A percentile compares a stretch with the other conserved stretches of the same genome.
Conservation (phyloP, 1,140 invertebrate genomes). For the Megalopta genalis region DNA sequence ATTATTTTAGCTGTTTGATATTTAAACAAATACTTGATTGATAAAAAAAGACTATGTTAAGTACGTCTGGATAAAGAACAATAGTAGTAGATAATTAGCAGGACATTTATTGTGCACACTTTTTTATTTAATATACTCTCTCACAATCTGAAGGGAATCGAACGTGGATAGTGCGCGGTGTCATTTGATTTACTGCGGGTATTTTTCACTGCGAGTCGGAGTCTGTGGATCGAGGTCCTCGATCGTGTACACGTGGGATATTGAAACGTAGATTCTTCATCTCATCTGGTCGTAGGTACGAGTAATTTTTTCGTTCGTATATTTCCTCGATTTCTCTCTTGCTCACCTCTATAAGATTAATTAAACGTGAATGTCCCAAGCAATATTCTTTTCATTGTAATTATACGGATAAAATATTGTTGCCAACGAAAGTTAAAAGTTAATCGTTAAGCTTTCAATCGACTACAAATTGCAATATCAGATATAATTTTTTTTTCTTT, state of each 20-base stretch:
- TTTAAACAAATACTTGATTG: too few species aligned
- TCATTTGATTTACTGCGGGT: neutral
- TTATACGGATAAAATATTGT: too few species aligned
- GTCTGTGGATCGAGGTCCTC: neutral
- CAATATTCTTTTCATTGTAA: too few species aligned
- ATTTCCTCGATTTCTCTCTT: conserved; percentile 53
- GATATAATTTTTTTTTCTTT: too few species aligned
- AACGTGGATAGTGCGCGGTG: neutral
- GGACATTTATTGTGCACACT: neutral
- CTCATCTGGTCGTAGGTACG: conserved; percentile 55
- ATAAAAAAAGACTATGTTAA: too few species aligned
- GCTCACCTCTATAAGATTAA: conserved; percentile 34
- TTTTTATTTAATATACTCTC: neutral
- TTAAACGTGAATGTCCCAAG: too few species aligned
- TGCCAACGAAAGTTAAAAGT: too few species aligned
- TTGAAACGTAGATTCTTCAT: conserved; percentile 44
- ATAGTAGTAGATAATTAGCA: neutral
- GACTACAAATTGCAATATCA: too few species aligned
- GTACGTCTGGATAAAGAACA: neutral
- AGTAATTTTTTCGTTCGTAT: conserved; percentile 71
- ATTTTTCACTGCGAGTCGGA: too few species aligned
- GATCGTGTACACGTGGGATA: neutral
- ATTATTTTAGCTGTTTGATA: too few species aligned
- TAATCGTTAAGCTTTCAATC: too few species aligned
- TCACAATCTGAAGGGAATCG: neutral